Evolutionary conservation across 2,797 vertebrate genomes (phyloP), one percentile per base, ranked within the genome.

Genomic region (Microchirus variegatus): DNA sequence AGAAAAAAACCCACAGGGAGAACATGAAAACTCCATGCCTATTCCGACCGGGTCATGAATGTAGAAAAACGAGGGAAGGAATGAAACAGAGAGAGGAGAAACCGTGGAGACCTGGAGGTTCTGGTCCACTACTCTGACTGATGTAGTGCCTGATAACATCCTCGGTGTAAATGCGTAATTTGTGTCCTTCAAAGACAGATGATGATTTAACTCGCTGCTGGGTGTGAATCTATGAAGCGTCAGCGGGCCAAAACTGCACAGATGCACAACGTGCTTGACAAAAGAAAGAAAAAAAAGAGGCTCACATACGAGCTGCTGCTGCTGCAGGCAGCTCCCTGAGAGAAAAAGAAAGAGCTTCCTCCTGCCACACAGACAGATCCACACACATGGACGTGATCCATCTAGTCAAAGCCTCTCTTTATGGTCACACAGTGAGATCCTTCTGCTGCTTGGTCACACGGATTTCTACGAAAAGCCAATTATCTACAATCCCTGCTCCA

Each of bases 371-470:
- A 63, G 52, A 63, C 42, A 61, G 50, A 72, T 12, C 60, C n/a
- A 55, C 56, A 58, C 47, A 57, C 42, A 67, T 8, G 66, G 44
- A 56, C 54, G 56, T 42, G 56, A 46, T 58, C 43, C 49, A 52
- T 67, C 66, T 36, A 73, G 72, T 88, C 82, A 73, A 80, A 81
- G 84, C 82, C 82, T 80, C 69, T 81, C 84, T 87, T 89, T 83
- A 85, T 86, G 63, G 73, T 54, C 73, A 82, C 84, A 91, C 85
- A 86, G 79, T 63, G 80, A 53, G 75, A 80, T 82, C 72, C 81
- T 81, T 88, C 85, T 87, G 73, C 78, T 78, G 70, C 77, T 52
- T 65, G 17, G 3, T 16, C 70, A 67, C 64, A 59, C 70, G 78
- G 9, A 70, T 66, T 65, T 66, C 50, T 37, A 52, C 19, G 22